These are phyloP conservation scores for Chanos chanos DNA, from an alignment of 2,797 vertebrate genomes.

Conservation along the genomic window DNA sequence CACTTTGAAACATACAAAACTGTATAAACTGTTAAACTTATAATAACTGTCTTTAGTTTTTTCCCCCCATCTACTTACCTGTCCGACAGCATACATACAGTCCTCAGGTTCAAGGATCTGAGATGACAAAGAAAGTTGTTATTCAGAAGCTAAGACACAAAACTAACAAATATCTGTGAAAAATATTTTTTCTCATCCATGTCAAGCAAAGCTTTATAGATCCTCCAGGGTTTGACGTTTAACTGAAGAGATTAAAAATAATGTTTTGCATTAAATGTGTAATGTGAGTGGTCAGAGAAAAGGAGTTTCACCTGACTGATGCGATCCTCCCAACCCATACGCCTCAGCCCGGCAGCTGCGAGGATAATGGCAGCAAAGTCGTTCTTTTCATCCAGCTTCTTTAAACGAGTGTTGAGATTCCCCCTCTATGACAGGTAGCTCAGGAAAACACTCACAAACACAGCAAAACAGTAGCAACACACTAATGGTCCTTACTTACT, in stretches of 20 bases:
- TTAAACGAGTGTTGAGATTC: slow-evolving; percentile 93
- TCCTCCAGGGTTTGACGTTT: not conserved
- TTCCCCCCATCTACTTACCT: slow-evolving; percentile 63
- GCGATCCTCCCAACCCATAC: slow-evolving; percentile 93
- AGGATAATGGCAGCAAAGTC: slow-evolving; percentile 92
- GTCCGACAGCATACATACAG: slow-evolving; percentile 85
- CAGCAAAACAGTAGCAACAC: too few relatives aligned
- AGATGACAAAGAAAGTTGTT: not conserved
- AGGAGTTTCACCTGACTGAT: slow-evolving; percentile 80
- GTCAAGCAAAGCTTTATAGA: too few relatives aligned
- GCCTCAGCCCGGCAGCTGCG: slow-evolving; percentile 86
- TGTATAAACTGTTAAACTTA: not conserved
- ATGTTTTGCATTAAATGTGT: not conserved
- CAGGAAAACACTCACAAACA: slow-evolving; percentile 50
- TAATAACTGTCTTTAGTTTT: too few relatives aligned
- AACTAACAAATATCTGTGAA: not conserved
- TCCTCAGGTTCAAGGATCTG: slow-evolving; percentile 78
- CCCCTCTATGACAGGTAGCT: slow-evolving; percentile 75
- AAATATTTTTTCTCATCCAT: too few relatives aligned
- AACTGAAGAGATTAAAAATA: not conserved
- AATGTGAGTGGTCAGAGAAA: too few relatives aligned
- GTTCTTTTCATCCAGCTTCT: slow-evolving; percentile 89
- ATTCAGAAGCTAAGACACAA: not conserved
- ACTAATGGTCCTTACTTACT: not conserved
- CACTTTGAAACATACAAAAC: not conserved